Conservation (phyloP, 2,113 vertebrate genomes). For the Craseonycteris thonglongyai region DNA sequence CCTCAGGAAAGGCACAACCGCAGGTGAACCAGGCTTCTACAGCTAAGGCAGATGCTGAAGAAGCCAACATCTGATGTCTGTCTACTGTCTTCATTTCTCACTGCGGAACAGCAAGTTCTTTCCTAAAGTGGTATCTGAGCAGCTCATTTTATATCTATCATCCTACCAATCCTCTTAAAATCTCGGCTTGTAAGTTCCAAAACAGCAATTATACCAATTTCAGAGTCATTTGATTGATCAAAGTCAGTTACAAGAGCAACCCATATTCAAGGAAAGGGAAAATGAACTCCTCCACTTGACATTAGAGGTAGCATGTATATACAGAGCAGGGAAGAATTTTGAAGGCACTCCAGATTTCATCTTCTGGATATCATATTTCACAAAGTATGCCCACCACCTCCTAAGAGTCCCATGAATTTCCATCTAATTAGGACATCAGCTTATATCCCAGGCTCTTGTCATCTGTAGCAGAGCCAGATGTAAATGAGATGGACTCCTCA, state of each 20-base stretch:
- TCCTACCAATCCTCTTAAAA: neutral
- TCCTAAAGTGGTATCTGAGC: neutral
- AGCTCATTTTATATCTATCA: neutral
- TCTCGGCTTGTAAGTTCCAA: neutral
- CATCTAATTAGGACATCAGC: neutral
- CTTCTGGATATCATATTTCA: neutral
- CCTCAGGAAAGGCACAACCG: neutral
- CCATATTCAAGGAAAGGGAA: neutral
- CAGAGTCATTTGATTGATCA: neutral
- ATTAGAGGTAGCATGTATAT: neutral
- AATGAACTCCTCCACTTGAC: neutral
- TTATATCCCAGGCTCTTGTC: neutral
- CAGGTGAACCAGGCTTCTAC: neutral
- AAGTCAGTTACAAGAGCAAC: neutral
- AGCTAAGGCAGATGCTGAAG: neutral
- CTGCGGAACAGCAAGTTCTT: neutral
- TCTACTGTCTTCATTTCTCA: neutral
- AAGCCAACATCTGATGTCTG: neutral
- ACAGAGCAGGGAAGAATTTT: neutral
- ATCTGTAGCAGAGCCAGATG: neutral
- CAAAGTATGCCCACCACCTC: neutral
- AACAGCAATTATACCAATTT: neutral
- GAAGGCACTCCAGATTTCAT: neutral
- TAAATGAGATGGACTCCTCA: neutral
- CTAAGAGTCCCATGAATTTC: neutral